Percentiles rank a stretch among this genome's conserved stretches.
Conservation (phyloP, 2,797 vertebrate species). For the Macrochelys suwanniensis region DNA sequence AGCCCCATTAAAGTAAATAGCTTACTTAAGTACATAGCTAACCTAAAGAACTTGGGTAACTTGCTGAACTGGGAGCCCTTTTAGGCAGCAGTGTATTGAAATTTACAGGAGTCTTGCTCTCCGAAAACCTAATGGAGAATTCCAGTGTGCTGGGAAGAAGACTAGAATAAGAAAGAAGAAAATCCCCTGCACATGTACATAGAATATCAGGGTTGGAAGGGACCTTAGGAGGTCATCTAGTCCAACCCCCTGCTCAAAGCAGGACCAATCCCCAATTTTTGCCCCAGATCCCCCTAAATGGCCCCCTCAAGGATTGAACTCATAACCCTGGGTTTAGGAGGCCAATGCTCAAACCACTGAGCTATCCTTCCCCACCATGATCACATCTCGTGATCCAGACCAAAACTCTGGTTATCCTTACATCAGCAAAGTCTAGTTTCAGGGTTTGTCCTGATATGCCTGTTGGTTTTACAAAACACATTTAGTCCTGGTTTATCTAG, state of each 20-base stretch:
- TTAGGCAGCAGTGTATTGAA: not conserved
- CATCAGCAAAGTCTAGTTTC: not conserved
- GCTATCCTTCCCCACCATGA: too few relatives aligned
- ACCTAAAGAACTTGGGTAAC: too few relatives aligned
- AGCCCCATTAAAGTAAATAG: not conserved
- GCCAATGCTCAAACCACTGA: too few relatives aligned
- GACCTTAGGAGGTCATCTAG: too few relatives aligned
- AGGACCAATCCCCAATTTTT: too few relatives aligned
- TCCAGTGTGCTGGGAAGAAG: not conserved
- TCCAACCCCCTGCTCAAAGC: too few relatives aligned
- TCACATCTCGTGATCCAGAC: not conserved
- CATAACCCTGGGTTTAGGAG: too few relatives aligned
- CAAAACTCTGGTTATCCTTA: not conserved
- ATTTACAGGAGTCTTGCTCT: not conserved
- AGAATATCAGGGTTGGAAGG: too few relatives aligned
- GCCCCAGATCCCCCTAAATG: too few relatives aligned
- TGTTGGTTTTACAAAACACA: not conserved
- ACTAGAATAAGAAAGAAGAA: not conserved
- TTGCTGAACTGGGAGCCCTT: not conserved
- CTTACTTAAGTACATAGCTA: too few relatives aligned
- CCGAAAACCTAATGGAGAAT: not conserved
- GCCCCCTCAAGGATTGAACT: too few relatives aligned
- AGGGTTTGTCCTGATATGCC: not conserved
- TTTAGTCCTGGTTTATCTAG: slow-evolving; percentile 3
- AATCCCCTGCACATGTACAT: not conserved